Evolutionary conservation across 1,140 invertebrate genomes (phyloP).

Genomic region (Aphaenogaster ashmeadi): DNA sequence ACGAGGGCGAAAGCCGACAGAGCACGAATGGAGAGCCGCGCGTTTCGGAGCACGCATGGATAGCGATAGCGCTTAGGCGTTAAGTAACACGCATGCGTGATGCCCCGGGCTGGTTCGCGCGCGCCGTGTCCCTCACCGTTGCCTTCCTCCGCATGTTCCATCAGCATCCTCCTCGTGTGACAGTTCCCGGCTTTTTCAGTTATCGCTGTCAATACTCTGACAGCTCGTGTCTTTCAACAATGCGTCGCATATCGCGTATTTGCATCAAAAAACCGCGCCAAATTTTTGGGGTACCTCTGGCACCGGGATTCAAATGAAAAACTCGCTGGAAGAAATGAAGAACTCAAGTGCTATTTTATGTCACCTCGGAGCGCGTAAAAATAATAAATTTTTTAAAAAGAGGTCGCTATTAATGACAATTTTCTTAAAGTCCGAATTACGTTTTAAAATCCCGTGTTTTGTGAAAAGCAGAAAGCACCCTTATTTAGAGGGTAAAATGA

Average conservation of each 20-base stretch:
- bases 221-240: conserved; percentile 33
- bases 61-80: conserved; percentile 72
- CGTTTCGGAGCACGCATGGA: conserved; percentile 77
- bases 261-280: background rate
- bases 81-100: conserved; percentile 79
- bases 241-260: background rate
- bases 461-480: background rate
- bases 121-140: conserved; percentile 73
- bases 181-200: conserved; percentile 51
- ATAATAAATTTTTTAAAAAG: background rate
- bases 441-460: background rate
- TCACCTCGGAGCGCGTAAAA: background rate
- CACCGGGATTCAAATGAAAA: background rate
- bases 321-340: background rate
- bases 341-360: background rate
- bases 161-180: conserved; percentile 56
- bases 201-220: conserved; percentile 40
- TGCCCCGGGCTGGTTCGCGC: conserved; percentile 75
- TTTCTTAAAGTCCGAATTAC: background rate
- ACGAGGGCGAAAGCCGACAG: conserved; percentile 75
- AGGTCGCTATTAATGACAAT: background rate
- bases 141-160: conserved; percentile 74
- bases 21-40: conserved; percentile 80
- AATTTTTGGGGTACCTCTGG: background rate
- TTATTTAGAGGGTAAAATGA: background rate